A percentile compares a stretch with the other conserved stretches of the same genome.
Conservation (phyloP, 2,797 vertebrate genomes). For the Gymnothorax javanicus region DNA sequence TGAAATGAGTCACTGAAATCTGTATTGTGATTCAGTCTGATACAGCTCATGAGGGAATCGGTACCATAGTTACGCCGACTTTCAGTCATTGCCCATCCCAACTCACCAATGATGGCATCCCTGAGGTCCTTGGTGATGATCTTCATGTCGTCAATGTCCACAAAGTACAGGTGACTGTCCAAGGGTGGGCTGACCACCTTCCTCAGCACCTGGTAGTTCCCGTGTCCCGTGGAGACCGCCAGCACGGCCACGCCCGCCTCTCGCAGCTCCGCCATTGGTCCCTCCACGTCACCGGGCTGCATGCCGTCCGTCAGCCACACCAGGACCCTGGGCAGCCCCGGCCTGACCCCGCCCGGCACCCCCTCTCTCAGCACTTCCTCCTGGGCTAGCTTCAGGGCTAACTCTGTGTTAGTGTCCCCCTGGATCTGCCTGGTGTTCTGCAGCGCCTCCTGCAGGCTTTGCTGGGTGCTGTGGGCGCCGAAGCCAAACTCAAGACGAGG, state of each 20-base stretch:
- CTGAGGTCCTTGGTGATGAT: slow-evolving; percentile 85
- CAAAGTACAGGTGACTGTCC: slow-evolving; percentile 84
- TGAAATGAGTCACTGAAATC: no score
- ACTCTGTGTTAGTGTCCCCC: slow-evolving; percentile 92
- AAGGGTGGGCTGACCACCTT: slow-evolving; percentile 79
- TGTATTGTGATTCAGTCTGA: no score
- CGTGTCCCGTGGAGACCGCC: slow-evolving; percentile 87
- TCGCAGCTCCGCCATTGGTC: slow-evolving; percentile 80
- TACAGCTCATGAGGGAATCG: no score
- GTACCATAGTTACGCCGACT: no score
- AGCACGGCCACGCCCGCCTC: slow-evolving; percentile 84
- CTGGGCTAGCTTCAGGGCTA: slow-evolving; percentile 76
- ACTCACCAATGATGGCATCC: slow-evolving; percentile 83
- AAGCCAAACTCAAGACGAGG: slow-evolving; percentile 89
- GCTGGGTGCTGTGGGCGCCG: slow-evolving; percentile 58
- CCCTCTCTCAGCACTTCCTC: slow-evolving; percentile 68
- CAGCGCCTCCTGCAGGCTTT: slow-evolving; percentile 72
- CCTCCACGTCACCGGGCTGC: slow-evolving; percentile 82
- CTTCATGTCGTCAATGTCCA: slow-evolving; percentile 89
- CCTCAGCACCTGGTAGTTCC: slow-evolving; percentile 83
- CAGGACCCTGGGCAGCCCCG: slow-evolving; percentile 84
- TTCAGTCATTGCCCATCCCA: no score
- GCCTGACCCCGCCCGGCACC: slow-evolving; percentile 64
- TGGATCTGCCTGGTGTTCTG: slow-evolving; percentile 73
- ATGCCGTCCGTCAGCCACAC: slow-evolving; percentile 95